A percentile compares a stretch with the other conserved stretches of the same genome.
Evolutionary conservation across 1,140 invertebrate species (phyloP).

Genomic region (Drosophila bifasciata): DNA sequence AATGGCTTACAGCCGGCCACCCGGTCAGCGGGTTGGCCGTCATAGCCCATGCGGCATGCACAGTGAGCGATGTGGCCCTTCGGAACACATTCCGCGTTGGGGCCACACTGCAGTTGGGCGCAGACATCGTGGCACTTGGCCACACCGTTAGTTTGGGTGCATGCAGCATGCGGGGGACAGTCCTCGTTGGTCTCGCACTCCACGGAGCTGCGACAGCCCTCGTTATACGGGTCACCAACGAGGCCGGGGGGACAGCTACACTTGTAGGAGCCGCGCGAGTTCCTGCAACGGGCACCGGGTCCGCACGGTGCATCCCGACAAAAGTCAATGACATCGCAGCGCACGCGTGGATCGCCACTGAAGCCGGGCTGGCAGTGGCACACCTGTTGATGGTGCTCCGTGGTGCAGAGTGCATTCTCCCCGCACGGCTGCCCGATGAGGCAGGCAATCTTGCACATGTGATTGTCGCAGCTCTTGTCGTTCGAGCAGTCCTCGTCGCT

Average conservation of each 20-base stretch:
- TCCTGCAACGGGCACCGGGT: slow-evolving; percentile 92
- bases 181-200: slow-evolving; percentile 91
- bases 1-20: slow-evolving; percentile 90
- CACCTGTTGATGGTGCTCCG: slow-evolving; percentile 89
- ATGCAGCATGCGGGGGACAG: slow-evolving; percentile 91
- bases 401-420: slow-evolving; percentile 92
- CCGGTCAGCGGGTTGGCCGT: slow-evolving; percentile 89
- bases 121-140: slow-evolving; percentile 93
- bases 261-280: slow-evolving; percentile 91
- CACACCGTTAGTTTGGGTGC: slow-evolving; percentile 87
- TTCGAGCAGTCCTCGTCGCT: slow-evolving; percentile 89
- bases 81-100: slow-evolving; percentile 92
- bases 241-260: slow-evolving; percentile 91
- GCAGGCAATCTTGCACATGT: slow-evolving; percentile 94
- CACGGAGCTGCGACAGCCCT: slow-evolving; percentile 90
- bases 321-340: slow-evolving; percentile 91
- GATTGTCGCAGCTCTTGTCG: slow-evolving; percentile 92
- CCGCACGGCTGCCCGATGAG: slow-evolving; percentile 92
- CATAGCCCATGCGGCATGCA: slow-evolving; percentile 90
- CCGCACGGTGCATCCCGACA: slow-evolving; percentile 92
- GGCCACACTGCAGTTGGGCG: slow-evolving; percentile 89
- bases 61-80: slow-evolving; percentile 90
- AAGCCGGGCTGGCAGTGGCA: slow-evolving; percentile 95
- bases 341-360: slow-evolving; percentile 89
- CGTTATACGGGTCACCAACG: slow-evolving; percentile 92